Evolutionary conservation across 2,797 vertebrate genomes (phyloP).

Genomic region (Saxicola maurus): DNA sequence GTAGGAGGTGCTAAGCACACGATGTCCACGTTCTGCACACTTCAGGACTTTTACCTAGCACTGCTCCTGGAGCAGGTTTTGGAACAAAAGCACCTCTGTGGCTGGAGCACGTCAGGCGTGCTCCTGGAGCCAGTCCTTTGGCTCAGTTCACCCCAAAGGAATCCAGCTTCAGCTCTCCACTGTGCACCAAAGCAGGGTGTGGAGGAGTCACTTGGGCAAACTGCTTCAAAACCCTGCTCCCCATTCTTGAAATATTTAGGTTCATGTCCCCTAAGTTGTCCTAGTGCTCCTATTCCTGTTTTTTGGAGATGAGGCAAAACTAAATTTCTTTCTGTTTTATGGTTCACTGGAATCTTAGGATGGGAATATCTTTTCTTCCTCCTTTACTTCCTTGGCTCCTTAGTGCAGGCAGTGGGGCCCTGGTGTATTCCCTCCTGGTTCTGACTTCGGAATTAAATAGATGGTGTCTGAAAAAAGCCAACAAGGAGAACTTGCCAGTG

Average conservation of each 20-base stretch:
- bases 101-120: not conserved
- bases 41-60: not conserved
- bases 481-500: not conserved
- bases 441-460: not conserved
- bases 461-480: not conserved
- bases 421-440: not conserved
- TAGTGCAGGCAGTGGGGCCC: not conserved
- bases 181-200: not conserved
- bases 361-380: not conserved
- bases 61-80: not conserved
- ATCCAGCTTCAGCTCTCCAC: not conserved
- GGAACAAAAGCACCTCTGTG: not conserved
- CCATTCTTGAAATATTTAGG: accelerated
- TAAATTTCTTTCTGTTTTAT: not conserved
- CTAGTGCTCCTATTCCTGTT: not conserved
- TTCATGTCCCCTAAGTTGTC: too few species aligned
- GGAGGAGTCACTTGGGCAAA: not conserved
- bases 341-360: not conserved
- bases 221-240: not conserved
- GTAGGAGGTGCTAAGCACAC: not conserved
- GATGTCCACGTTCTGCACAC: accelerated
- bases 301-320: not conserved
- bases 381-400: not conserved
- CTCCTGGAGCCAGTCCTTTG: not conserved
- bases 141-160: accelerated